Evolutionary conservation across 1,140 invertebrate genomes (phyloP).

Genomic region (Neotoxoptera formosana): DNA sequence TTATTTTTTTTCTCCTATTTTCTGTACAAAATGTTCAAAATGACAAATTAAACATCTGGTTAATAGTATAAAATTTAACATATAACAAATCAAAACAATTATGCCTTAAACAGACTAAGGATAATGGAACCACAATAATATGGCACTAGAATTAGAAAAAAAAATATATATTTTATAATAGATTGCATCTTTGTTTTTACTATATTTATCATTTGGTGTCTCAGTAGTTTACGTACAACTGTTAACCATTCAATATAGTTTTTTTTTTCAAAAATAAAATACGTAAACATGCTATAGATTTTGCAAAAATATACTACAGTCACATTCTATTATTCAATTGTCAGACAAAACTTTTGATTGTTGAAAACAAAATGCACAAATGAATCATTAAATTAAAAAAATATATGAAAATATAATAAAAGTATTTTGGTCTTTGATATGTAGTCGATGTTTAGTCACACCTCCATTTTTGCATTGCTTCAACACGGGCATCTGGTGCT

Average conservation of each 20-base stretch:
- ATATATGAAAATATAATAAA: conserved; percentile 34
- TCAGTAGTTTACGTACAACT: background rate
- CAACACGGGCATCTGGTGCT: conserved; percentile 84
- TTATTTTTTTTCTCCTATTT: conserved; percentile 24
- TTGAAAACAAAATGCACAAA: conserved; percentile 22
- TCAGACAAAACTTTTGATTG: conserved; percentile 22
- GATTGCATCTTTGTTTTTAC: conserved; percentile 14
- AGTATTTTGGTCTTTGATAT: conserved; percentile 50
- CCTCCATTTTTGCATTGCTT: conserved; percentile 91
- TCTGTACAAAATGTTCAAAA: conserved; percentile 42
- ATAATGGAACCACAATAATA: conserved; percentile 42
- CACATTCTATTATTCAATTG: background rate
- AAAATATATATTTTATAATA: conserved; percentile 3
- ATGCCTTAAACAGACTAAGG: conserved; percentile 26
- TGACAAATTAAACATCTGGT: conserved; percentile 52
- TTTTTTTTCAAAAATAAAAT: conserved; percentile 19
- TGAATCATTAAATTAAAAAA: conserved; percentile 43
- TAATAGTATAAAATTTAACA: conserved; percentile 55
- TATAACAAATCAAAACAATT: conserved; percentile 55
- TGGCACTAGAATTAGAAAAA: conserved; percentile 55
- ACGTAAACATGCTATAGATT: background rate
- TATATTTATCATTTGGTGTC: conserved; percentile 45
- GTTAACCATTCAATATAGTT: background rate
- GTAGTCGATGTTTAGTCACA: conserved; percentile 50
- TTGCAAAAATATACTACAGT: conserved; percentile 25